phyloP scores from a whole-genome alignment of 2,113 vertebrate genomes.

The Seriola rivoliana region DNA sequence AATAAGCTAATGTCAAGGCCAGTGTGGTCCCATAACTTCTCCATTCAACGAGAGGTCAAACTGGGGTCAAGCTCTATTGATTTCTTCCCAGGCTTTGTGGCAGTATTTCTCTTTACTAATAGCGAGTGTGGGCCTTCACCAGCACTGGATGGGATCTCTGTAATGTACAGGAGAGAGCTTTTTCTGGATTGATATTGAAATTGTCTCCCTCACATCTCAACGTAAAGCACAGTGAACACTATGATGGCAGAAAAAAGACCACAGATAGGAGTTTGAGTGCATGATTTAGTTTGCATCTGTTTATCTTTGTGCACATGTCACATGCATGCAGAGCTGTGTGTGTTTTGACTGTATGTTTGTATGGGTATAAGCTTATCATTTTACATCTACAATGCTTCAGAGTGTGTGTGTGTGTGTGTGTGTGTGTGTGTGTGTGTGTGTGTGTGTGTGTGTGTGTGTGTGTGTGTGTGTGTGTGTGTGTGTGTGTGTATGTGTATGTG shows the following conservation, averaged over 20 bases:
- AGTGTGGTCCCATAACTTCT: slow-evolving; percentile 78
- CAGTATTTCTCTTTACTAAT: slow-evolving; percentile 79
- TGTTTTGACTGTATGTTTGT: slow-evolving; percentile 43
- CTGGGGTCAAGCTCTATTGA: slow-evolving; percentile 83
- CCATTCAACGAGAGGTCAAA: slow-evolving; percentile 78
- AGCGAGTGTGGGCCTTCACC: slow-evolving; percentile 60
- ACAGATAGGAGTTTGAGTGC: slow-evolving; percentile 28
- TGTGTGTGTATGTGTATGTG: slow-evolving; percentile 42
- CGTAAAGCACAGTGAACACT: not conserved
- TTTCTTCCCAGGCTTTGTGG: slow-evolving; percentile 75
- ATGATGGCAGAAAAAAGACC: slow-evolving; percentile 17
- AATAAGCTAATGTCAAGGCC: slow-evolving; percentile 79
- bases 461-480: slow-evolving; percentile 11
- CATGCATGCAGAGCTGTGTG: not conserved
- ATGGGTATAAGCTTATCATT: slow-evolving; percentile 50
- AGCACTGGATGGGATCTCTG: slow-evolving; percentile 46
- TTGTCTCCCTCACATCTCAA: slow-evolving; percentile 9
- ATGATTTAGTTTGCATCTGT: slow-evolving; percentile 48
- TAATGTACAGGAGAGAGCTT: slow-evolving; percentile 29
- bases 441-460: slow-evolving; percentile 9
- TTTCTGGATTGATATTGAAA: slow-evolving; percentile 51
- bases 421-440: not conserved
- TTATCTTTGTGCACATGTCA: slow-evolving; percentile 41
- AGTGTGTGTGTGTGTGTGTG: slow-evolving; percentile 20
- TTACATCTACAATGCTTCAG: slow-evolving; percentile 12